phyloP scores from a whole-genome alignment of 2,113 vertebrate genomes.

The Ploceus nigricollis region DNA sequence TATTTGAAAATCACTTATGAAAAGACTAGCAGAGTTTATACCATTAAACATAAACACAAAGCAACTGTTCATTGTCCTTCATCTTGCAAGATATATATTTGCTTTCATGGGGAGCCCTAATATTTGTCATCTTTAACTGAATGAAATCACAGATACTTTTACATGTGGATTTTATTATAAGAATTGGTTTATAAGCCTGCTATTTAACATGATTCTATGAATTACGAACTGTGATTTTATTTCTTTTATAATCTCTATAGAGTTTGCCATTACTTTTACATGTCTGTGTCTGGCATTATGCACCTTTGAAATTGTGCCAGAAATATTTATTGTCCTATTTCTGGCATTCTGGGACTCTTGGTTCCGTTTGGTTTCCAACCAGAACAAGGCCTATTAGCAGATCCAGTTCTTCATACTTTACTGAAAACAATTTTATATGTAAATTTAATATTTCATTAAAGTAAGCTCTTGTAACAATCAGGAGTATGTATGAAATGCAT shows the following conservation, averaged over 20 bases:
- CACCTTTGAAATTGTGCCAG: slow-evolving; percentile 79
- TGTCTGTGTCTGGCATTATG: slow-evolving; percentile 78
- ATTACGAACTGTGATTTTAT: slow-evolving; percentile 82
- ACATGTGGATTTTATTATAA: slow-evolving; percentile 77
- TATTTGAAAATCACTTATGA: background rate
- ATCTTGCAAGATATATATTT: slow-evolving; percentile 51
- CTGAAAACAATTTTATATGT: slow-evolving; percentile 54
- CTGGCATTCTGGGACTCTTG: slow-evolving; percentile 64
- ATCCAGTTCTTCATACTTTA: slow-evolving; percentile 52
- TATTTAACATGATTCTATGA: slow-evolving; percentile 78
- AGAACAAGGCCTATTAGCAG: slow-evolving; percentile 69
- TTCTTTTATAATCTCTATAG: slow-evolving; percentile 80
- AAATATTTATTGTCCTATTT: slow-evolving; percentile 78
- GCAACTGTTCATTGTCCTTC: slow-evolving; percentile 33
- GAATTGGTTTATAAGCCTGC: slow-evolving; percentile 69
- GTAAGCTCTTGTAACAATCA: slow-evolving; percentile 38
- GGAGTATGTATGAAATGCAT: background rate
- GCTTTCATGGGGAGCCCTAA: slow-evolving; percentile 62
- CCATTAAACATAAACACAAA: slow-evolving; percentile 45
- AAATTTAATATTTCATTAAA: slow-evolving; percentile 58
- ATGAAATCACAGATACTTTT: slow-evolving; percentile 67
- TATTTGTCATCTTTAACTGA: slow-evolving; percentile 71
- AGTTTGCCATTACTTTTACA: slow-evolving; percentile 77
- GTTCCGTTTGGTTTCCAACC: slow-evolving; percentile 68
- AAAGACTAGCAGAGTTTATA: slow-evolving; percentile 5